Evolutionary conservation across 2,797 vertebrate species (phyloP).

Genomic region (Lindbergichthys nudifrons): DNA sequence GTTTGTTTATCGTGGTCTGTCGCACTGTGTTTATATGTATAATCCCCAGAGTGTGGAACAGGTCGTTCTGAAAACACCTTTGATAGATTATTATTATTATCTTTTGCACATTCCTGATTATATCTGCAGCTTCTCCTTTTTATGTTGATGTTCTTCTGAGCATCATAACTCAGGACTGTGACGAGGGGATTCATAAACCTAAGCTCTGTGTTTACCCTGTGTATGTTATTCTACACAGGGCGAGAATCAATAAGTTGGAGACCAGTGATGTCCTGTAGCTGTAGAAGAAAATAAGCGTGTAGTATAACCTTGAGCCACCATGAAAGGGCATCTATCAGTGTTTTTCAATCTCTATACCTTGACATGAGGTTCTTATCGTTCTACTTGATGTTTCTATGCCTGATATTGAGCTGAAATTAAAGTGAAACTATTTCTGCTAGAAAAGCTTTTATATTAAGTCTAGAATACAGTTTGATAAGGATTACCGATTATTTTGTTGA

Average conservation of each 20-base stretch:
- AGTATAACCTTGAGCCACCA: not conserved
- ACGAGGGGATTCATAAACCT: slow-evolving; percentile 11
- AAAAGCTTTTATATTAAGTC: not conserved
- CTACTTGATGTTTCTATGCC: not conserved
- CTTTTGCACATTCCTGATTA: slow-evolving; percentile 29
- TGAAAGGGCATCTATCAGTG: not conserved
- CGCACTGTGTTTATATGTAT: slow-evolving; percentile 23
- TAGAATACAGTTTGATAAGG: not conserved
- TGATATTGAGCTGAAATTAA: not conserved
- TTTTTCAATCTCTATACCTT: not conserved
- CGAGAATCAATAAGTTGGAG: slow-evolving; percentile 9
- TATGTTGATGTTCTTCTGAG: slow-evolving; percentile 3
- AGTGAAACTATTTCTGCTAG: no score
- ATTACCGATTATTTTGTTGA: not conserved
- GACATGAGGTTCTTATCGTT: not conserved
- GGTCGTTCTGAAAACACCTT: slow-evolving; percentile 39
- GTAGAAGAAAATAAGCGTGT: not conserved
- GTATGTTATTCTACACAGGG: slow-evolving; percentile 9
- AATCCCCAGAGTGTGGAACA: slow-evolving; percentile 8
- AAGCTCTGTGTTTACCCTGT: slow-evolving; percentile 6
- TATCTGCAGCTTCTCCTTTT: slow-evolving; percentile 3
- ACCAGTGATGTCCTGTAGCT: not conserved
- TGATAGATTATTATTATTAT: slow-evolving; percentile 30
- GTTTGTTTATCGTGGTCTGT: slow-evolving; percentile 61
- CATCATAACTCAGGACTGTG: not conserved